Percentiles rank a stretch among this genome's conserved stretches.
Conservation (phyloP, 2,113 vertebrate species). For the Coracopsis vasa region DNA sequence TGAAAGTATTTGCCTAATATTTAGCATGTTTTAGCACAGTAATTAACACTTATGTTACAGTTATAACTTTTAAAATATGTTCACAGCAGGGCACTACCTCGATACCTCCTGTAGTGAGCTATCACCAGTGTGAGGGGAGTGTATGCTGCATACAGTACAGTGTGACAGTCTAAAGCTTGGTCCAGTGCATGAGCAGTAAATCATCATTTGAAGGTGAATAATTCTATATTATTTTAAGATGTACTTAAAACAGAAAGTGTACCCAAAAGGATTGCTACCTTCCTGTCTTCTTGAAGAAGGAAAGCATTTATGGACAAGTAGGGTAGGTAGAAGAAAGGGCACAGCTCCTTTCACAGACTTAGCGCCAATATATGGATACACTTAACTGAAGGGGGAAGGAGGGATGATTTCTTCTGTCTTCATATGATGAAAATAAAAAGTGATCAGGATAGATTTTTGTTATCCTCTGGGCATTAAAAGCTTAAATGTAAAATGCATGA, state of each 20-base stretch:
- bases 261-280: neutral
- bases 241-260: neutral
- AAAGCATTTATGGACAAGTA: neutral
- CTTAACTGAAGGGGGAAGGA: slow-evolving; percentile 51
- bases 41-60: neutral
- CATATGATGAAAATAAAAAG: slow-evolving; percentile 74
- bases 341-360: slow-evolving; percentile 3
- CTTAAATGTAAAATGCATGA: slow-evolving; percentile 75
- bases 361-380: neutral
- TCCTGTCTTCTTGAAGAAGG: neutral
- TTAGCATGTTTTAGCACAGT: neutral
- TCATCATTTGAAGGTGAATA: neutral
- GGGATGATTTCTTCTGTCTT: slow-evolving; percentile 54
- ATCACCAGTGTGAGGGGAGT: neutral
- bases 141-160: neutral
- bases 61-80: neutral
- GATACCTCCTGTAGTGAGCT: neutral
- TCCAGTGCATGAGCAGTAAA: neutral
- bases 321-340: neutral
- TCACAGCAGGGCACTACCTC: neutral
- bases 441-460: slow-evolving; percentile 74
- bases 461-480: slow-evolving; percentile 71
- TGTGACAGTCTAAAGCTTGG: neutral
- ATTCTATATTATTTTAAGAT: neutral
- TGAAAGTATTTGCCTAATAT: neutral